Evolutionary conservation across 1,140 invertebrate genomes (phyloP), one percentile per base, ranked within the genome.

Genomic region (Lordiphosa mommai): DNA sequence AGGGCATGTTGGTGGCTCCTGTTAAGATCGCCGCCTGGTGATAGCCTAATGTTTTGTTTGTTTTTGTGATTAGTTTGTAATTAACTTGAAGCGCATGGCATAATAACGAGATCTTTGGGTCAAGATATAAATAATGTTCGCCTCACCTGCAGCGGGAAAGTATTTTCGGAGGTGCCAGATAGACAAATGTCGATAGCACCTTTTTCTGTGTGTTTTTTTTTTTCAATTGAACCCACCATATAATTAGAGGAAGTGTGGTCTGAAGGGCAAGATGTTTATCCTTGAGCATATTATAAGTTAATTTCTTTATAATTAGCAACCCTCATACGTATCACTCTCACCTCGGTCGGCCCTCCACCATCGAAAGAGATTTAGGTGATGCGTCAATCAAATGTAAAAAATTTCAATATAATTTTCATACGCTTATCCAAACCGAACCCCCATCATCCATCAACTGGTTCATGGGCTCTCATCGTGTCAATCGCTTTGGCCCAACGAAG

Each of bases 11-110:
- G 23, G 47, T 43, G 20, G 70, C 57, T 82, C 50, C 76, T 67
- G 61, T 55, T 51, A 38, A 82, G 76, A 82, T 82, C 77, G 9
- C 40, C 32, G 40, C 7, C 52, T 12, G 30, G 27, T 40, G 76
- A 82, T 82, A 82, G 76, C 61, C 72, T 82, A 82, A 82, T 82
- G 76, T 51, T 82, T 68, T 72, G 67, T 82, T 76, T 76, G 77
- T 76, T 76, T 51, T 74, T 68, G 57, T 64, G 77, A 82, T 82
- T 82, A 82, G 71, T 82, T 82, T 84, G 77, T 84, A 84, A 82
- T 82, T 82, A 82, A 84, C 76, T 66, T n/a, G 13, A 33, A 9
- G 29, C 36, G 13, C 37, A 61, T 37, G 40, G 20, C 36, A 14
- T 12, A 33, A 33, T 17, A 49, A 33, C 30, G 9, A 68, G 65